Conservation (phyloP, 2,888 invertebrate species). For the Keiferia lycopersicella region DNA sequence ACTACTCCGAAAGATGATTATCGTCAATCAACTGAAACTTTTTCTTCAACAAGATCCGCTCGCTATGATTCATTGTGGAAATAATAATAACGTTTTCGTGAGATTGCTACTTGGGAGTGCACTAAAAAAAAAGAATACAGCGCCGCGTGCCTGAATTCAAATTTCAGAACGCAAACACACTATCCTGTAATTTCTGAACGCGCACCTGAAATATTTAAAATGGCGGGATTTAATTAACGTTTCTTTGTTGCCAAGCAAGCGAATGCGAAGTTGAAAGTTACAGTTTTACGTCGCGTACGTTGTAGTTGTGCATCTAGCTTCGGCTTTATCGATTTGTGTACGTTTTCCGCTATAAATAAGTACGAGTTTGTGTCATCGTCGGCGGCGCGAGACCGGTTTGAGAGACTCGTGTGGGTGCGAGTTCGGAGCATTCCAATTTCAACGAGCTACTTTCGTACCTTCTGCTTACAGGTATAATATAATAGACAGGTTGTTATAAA, state of each 20-base stretch:
- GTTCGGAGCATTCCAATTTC: conserved; percentile 57
- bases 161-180: conserved; percentile 3
- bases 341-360: conserved; percentile 76
- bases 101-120: conserved; percentile 19
- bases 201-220: conserved; percentile 40
- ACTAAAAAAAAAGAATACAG: conserved; percentile 27
- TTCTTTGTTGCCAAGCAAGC: conserved; percentile 43
- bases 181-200: conserved; percentile 41
- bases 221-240: conserved; percentile 48
- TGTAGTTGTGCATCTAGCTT: conserved; percentile 47
- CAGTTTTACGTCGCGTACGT: conserved; percentile 44
- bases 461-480: conserved; percentile 5
- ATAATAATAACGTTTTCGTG: conserved; percentile 66
- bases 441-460: conserved; percentile 36
- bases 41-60: conserved; percentile 62
- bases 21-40: conserved; percentile 48
- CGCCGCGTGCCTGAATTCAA: not conserved
- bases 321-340: conserved; percentile 75
- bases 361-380: conserved; percentile 72
- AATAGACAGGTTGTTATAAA: conserved; percentile 38
- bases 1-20: conserved; percentile 64
- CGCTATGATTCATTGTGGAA: conserved; percentile 74
- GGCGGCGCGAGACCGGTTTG: conserved; percentile 65
- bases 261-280: conserved; percentile 40
- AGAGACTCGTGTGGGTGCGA: conserved; percentile 61